Percentiles rank a stretch among this genome's conserved stretches.
These are phyloP conservation scores for Plagodis dolabraria DNA, from an alignment of 2,888 invertebrate genomes.

Conservation along the genomic window DNA sequence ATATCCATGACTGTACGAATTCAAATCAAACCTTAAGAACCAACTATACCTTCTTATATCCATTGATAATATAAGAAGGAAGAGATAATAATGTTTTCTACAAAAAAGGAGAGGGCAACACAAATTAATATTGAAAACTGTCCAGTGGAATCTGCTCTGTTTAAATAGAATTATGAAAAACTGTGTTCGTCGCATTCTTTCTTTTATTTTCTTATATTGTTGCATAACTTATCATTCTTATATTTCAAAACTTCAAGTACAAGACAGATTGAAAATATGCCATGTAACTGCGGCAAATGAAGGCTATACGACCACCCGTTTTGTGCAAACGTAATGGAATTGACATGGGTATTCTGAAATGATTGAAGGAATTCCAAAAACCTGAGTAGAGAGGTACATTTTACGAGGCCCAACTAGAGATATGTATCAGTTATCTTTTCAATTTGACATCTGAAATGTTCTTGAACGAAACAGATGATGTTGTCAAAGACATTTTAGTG, in stretches of 20 bases:
- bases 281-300: constrained; percentile 78
- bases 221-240: too few relatives aligned
- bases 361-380: constrained; percentile 76
- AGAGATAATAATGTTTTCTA: too few relatives aligned
- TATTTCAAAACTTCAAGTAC: too few relatives aligned
- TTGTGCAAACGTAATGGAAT: constrained; percentile 75
- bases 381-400: constrained; percentile 65
- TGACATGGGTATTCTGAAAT: constrained; percentile 81
- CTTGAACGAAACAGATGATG: constrained; percentile 28
- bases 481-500: constrained; percentile 29
- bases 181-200: too few relatives aligned
- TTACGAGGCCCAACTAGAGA: constrained; percentile 65
- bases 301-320: constrained; percentile 68
- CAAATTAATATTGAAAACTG: too few relatives aligned
- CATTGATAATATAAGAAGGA: too few relatives aligned
- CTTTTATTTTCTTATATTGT: constrained; percentile 31
- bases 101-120: too few relatives aligned
- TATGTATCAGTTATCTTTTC: constrained; percentile 58
- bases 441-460: constrained; percentile 54
- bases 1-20: too few relatives aligned
- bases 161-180: too few relatives aligned
- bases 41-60: too few relatives aligned
- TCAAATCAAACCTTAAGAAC: too few relatives aligned
- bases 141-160: too few relatives aligned
- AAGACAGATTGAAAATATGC: constrained; percentile 44